Evolutionary conservation across 1,140 invertebrate genomes (phyloP).

Genomic region (Trissolcus basalis): DNA sequence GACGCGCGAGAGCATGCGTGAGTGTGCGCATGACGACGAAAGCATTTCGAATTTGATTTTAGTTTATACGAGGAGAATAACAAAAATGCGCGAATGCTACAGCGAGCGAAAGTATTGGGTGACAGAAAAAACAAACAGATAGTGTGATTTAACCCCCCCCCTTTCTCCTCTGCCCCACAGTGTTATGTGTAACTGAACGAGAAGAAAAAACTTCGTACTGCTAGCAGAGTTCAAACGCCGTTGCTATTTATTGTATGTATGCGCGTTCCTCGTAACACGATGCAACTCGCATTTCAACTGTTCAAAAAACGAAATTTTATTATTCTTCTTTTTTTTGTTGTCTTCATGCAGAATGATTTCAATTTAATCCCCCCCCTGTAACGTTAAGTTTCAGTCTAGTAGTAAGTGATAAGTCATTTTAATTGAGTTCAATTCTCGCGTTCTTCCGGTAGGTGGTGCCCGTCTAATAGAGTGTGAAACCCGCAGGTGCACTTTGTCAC

Average conservation of each 20-base stretch:
- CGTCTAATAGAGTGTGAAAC: not conserved
- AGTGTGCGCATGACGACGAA: slow-evolving; percentile 3
- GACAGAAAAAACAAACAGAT: not conserved
- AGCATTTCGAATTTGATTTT: slow-evolving; percentile 23
- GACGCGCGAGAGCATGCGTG: slow-evolving; percentile 29
- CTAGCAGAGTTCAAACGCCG: slow-evolving; percentile 21
- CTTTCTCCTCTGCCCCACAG: not conserved
- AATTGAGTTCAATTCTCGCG: slow-evolving; percentile 17
- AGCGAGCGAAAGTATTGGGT: not conserved
- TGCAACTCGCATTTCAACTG: slow-evolving; percentile 31
- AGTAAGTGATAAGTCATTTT: not conserved
- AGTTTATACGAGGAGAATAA: not conserved
- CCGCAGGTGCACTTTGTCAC: not conserved
- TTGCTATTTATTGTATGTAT: slow-evolving; percentile 43
- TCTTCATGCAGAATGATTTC: too few species aligned
- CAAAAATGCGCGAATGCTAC: slow-evolving; percentile 8
- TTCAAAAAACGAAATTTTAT: too few species aligned
- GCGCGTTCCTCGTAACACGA: slow-evolving; percentile 31
- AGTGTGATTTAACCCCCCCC: not conserved
- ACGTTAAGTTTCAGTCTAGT: not conserved
- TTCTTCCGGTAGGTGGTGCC: slow-evolving; percentile 36
- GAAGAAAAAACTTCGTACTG: slow-evolving; percentile 33
- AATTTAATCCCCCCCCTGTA: too few species aligned
- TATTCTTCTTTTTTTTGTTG: too few species aligned
- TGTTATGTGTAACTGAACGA: slow-evolving; percentile 15